Base-by-base conservation (phyloP, 2,888 invertebrate genomes). In the Ischnus inquisitorius region DNA sequence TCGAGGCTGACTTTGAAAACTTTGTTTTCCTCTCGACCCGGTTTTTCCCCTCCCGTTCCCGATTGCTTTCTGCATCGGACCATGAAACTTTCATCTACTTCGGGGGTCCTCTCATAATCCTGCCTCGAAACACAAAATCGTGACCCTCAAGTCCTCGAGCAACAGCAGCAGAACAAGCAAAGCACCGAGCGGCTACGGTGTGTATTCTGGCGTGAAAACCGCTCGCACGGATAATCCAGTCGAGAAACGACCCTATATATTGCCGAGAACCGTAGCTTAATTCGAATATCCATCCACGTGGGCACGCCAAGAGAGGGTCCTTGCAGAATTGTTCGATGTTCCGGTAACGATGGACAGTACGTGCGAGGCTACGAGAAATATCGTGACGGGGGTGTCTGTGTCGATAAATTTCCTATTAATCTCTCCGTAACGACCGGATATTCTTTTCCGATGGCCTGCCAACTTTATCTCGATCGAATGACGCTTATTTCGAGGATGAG, bases 201-300 rank as follows among this genome's bases (percentile, higher is more conserved):
- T 79, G 71, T 79, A 65, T 41, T 57, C 79, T 65, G 39, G 65
- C 79, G 79, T 79, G 64, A 79, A 79, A 79, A 71, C 41, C 71
- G 43, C 79, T 79, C 79, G 79, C 71, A 72, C 65, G 65, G 54
- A 79, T 79, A 72, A 71, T 64, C 71, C 71, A 72, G 48, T 46
- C 64, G 65, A 65, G 79, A 64, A 79, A 71, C 71, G 79, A 79
- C 79, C 79, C 79, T 65, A 71, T 65, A 72, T 28, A 65, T 69
- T 48, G 64, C 41, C 25, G 43, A 12, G 39, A 65, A 54, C 65
- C 43, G 43, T 65, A 16, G 71, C 77, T 78, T 69, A 78, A 78
- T 78, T 78, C 62, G 62, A 78, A 68, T 62, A 78, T 69, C 68
- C 77, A 60, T 74, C 62, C 74, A 60, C 46, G 46, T 62, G 46